Conservation (phyloP, 1,140 invertebrate genomes). For the Cyclina sinensis region DNA sequence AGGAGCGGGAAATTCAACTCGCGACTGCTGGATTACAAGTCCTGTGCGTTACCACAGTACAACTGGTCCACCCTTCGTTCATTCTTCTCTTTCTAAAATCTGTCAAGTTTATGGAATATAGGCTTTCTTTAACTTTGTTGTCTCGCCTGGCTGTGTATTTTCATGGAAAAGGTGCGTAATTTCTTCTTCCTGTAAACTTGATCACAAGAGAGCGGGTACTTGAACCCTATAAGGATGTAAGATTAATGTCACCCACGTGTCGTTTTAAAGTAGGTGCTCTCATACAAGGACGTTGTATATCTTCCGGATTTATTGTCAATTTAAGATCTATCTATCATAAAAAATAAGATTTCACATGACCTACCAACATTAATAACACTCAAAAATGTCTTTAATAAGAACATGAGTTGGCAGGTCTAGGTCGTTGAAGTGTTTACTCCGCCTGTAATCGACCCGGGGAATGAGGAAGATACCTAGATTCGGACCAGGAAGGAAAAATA, state of each 20-base stretch:
- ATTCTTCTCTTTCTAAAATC: no score
- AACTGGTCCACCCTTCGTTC: no score
- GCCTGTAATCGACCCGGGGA: background rate
- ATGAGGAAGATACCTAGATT: background rate
- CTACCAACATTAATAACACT: background rate
- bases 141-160: no score
- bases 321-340: background rate
- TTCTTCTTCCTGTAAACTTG: background rate
- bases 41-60: no score
- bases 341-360: background rate
- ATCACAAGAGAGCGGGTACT: background rate
- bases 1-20: no score
- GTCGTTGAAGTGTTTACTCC: background rate
- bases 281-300: background rate
- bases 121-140: no score
- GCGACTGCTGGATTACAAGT: no score
- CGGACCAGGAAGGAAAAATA: background rate
- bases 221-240: background rate
- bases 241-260: background rate
- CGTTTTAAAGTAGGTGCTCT: background rate
- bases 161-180: no score
- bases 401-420: background rate
- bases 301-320: background rate
- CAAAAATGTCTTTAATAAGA: background rate
- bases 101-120: no score